These are phyloP conservation scores for Trachythela sp. DNA, from an alignment of 64 coral and sea anemone genomes.

Conservation along the genomic window DNA sequence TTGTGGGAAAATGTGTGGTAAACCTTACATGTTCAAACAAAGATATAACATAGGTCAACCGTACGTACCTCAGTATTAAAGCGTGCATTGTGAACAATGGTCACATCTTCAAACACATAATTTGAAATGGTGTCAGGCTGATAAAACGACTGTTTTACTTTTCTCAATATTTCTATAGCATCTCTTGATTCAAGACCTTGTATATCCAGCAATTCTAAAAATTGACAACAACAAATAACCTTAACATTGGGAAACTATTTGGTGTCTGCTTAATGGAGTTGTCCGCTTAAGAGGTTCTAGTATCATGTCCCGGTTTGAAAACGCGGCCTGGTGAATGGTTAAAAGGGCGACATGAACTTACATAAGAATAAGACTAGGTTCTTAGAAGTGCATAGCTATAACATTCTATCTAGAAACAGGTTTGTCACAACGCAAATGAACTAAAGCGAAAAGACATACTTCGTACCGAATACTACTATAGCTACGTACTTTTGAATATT, in stretches of 20 bases:
- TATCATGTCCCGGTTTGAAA: too few species aligned
- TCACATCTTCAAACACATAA: not conserved
- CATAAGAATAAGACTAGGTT: too few species aligned
- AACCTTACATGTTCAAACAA: not conserved
- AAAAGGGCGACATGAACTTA: too few species aligned
- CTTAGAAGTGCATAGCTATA: too few species aligned
- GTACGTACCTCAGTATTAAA: not conserved
- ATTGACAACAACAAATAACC: not conserved
- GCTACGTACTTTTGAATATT: too few species aligned
- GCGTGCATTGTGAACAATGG: not conserved
- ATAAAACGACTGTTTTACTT: conserved; percentile 7
- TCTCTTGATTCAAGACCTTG: not conserved
- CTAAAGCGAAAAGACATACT: too few species aligned
- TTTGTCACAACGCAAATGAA: too few species aligned
- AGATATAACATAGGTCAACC: not conserved
- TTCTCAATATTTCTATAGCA: not conserved
- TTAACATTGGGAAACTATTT: not conserved
- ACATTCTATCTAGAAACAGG: too few species aligned
- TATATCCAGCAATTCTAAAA: not conserved
- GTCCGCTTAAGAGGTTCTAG: too few species aligned
- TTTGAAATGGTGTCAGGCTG: not conserved
- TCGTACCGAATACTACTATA: too few species aligned
- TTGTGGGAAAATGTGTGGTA: not conserved
- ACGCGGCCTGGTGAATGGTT: too few species aligned
- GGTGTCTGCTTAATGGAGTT: not conserved